Evolutionary conservation across 2,888 invertebrate genomes (phyloP), one percentile per base, ranked within the genome.

Genomic region (Ormyrus thymus): DNA sequence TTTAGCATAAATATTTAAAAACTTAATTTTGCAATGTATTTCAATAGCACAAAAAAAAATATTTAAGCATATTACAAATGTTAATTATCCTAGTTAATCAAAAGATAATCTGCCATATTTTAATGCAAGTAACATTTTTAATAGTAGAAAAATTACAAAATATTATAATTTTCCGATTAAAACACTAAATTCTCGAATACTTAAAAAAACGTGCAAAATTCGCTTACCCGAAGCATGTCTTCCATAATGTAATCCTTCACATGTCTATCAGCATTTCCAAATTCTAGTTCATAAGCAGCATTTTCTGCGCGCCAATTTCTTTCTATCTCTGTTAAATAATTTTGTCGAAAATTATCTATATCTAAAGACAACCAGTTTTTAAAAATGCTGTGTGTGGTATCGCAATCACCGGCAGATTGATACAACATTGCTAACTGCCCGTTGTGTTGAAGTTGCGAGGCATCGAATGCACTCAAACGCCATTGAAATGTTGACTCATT

Each of bases 381-480:
- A 84, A 94, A 93, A 83, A 94, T 93, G 29, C 93, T 92, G 74
- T 91, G 90, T 0, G 94, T 92, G 10, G 93, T 90, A 85, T 95
- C 94, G 87, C 91, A 91, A 83, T 94, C 93, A 62, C 92, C 91
- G 82, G 94, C 87, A 11, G 92, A 92, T 86, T 92, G 92, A 86
- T 95, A 94, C 65, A 95, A 89, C 81, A 90, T 90, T 0, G 92
- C 92, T 15, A 93, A 85, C 83, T 92, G 90, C 1, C 92, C 4
- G 3, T 29, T 29, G 29, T 29, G 82, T 92, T 92, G 93, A 80
- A 88, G 85, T 11, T 73, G n/a, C 15, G 58, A 46, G 7, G 15
- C 50, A 9, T 29, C 29, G 43, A 56, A 50, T 8, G 45, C 7
- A 13, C 45, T 13, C 4, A 29, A 29, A 29, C 29, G 29, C 29